Evolutionary conservation across 2,888 invertebrate genomes (phyloP), one percentile per base, ranked within the genome.

Genomic region (Pheosia gnoma): DNA sequence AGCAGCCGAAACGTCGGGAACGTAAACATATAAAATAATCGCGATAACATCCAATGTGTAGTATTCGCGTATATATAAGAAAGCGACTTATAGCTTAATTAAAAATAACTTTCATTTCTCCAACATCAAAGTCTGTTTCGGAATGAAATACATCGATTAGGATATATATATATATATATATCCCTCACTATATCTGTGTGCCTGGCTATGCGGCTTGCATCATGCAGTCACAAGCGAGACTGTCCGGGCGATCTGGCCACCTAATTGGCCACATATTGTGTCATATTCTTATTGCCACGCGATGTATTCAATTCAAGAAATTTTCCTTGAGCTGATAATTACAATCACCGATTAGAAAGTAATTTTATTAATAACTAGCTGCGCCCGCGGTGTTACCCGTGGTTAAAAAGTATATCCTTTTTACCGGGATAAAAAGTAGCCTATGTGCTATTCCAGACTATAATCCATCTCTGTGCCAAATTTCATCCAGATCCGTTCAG

Each of bases 251-350:
- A 68, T 65, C 65, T 69, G 39, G 58, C 63, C 67, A 63, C 73
- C 71, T 63, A 67, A 72, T 74, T 72, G 66, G 74, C 75, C 61
- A 49, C 58, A 55, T 60, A 67, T 63, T 71, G 65, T 68, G 25
- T 13, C n/a, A n/a, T 25, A 25, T 63, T 61, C 68, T 68, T 49
- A 63, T 61, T 66, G 66, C 65, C 68, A 71, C 63, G 57, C 62
- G 59, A 58, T 57, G 43, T 25, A 59, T 58, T 37, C 38, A 10
- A 53, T 51, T 4, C 51, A 51, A 51, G 51, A n/a, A 4, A 49
- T n/a, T 49, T 49, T 8, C 7, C 43, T 3, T 43, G 43, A 10
- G 43, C 43, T 43, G 2, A 9, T 9, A 43, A 43, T 25, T 25
- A 25, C 25, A 25, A 25, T 25, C 25, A 25, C 25, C 25, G 5